These are phyloP conservation scores for Thalpophila matura DNA, from an alignment of 2,888 invertebrate species.

Conservation along the genomic window DNA sequence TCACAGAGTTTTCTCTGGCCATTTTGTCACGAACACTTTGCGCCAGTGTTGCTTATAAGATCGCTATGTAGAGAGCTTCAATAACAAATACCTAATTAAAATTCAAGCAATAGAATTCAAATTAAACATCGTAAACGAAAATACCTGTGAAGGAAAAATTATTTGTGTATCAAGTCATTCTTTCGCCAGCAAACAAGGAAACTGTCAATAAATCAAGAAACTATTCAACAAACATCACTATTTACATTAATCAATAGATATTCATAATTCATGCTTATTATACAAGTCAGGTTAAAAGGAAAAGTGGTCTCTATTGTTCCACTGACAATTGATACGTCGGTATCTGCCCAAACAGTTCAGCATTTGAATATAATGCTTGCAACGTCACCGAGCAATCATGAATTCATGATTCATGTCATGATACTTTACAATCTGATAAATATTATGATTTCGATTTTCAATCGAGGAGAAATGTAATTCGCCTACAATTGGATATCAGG, in stretches of 20 bases:
- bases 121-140: background rate
- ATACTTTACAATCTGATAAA: slow-evolving; percentile 21
- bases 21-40: too few species aligned
- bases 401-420: too few species aligned
- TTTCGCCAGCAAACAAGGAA: slow-evolving; percentile 36
- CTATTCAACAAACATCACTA: slow-evolving; percentile 15
- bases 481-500: background rate
- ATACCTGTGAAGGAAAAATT: background rate
- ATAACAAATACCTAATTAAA: slow-evolving; percentile 3
- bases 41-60: too few species aligned
- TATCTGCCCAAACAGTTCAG: slow-evolving; percentile 44
- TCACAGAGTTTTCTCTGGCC: too few species aligned
- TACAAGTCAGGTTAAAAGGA: slow-evolving; percentile 57
- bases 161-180: slow-evolving; percentile 3
- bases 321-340: slow-evolving; percentile 48
- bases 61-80: background rate
- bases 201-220: slow-evolving; percentile 33
- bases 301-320: slow-evolving; percentile 58
- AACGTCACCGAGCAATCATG: slow-evolving; percentile 16
- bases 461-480: background rate
- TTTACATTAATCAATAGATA: slow-evolving; percentile 26
- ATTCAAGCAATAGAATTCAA: background rate
- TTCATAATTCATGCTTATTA: slow-evolving; percentile 48
- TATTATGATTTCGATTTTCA: slow-evolving; percentile 2
- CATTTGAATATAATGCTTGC: slow-evolving; percentile 49